phyloP scores from a whole-genome alignment of 2,888 invertebrate genomes.

The Gasteruption jaculator region DNA sequence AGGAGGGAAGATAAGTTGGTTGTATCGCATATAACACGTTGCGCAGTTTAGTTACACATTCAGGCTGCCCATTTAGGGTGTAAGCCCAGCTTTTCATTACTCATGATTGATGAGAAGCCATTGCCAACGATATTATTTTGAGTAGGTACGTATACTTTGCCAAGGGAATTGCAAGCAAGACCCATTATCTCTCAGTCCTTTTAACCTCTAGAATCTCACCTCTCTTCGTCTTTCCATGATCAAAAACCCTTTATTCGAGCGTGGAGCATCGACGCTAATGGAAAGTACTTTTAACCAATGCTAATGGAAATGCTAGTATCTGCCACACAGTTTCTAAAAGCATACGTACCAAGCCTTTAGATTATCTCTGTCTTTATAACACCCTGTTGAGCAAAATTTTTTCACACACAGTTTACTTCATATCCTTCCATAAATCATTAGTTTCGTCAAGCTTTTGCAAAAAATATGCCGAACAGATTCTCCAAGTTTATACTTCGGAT shows the following conservation, averaged over 20 bases:
- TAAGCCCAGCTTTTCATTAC: constrained; percentile 30
- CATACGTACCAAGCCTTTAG: no score
- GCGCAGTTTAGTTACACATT: no score
- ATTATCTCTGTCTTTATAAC: no score
- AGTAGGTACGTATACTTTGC: constrained; percentile 27
- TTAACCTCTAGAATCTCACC: constrained; percentile 16
- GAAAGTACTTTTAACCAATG: constrained; percentile 45
- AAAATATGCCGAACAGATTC: no score
- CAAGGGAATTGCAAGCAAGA: constrained; percentile 18
- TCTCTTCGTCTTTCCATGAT: constrained; percentile 26
- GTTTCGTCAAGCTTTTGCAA: no score
- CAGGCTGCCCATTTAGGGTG: constrained; percentile 13
- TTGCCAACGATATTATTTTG: constrained; percentile 33
- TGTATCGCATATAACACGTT: no score
- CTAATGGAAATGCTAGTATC: constrained; percentile 41
- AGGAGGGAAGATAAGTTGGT: no score
- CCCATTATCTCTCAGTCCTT: constrained; percentile 31
- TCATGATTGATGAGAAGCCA: constrained; percentile 32
- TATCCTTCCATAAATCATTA: no score
- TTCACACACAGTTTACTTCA: no score
- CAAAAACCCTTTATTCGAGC: constrained; percentile 37
- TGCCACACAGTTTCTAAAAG: no score
- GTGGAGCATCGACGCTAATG: constrained; percentile 38
- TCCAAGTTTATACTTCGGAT: no score
- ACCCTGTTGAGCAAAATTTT: no score